A percentile compares a stretch with the other conserved stretches of the same genome.
Conservation (phyloP, 2,797 vertebrate species). For the Sphaeramia orbicularis region DNA sequence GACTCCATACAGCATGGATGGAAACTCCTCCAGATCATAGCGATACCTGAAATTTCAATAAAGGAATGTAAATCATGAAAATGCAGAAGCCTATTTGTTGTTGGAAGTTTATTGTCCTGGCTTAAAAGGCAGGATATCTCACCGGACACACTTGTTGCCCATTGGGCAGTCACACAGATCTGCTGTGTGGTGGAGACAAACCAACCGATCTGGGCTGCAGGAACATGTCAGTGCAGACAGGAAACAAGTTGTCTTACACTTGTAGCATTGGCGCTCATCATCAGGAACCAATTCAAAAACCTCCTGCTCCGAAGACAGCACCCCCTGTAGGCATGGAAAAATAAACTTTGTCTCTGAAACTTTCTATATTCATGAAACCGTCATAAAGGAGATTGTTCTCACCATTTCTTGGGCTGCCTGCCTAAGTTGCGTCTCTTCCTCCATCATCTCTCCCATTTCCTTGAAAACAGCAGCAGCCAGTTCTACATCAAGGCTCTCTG, state of each 20-base stretch:
- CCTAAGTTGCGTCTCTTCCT: slow-evolving; percentile 92
- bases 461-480: slow-evolving; percentile 94
- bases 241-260: slow-evolving; percentile 98
- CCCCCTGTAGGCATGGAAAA: slow-evolving; percentile 85
- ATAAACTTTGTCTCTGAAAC: background rate
- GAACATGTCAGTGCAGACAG: slow-evolving; percentile 95
- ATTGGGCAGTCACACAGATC: slow-evolving; percentile 94
- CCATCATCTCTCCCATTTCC: slow-evolving; percentile 94
- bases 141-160: slow-evolving; percentile 96
- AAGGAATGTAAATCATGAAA: background rate
- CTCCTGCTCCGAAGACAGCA: slow-evolving; percentile 94
- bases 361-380: background rate
- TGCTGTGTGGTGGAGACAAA: slow-evolving; percentile 91
- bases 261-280: slow-evolving; percentile 95
- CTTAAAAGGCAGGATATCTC: slow-evolving; percentile 4
- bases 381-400: slow-evolving; percentile 43
- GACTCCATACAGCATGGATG: slow-evolving; percentile 93
- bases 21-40: slow-evolving; percentile 95
- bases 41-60: slow-evolving; percentile 87
- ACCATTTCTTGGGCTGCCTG: slow-evolving; percentile 91
- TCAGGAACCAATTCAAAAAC: slow-evolving; percentile 97
- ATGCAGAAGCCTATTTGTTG: background rate
- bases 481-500: slow-evolving; percentile 95
- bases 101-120: background rate
- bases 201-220: slow-evolving; percentile 93